Base-by-base conservation (phyloP, 1,140 invertebrate genomes). In the Eriocheir sinensis region DNA sequence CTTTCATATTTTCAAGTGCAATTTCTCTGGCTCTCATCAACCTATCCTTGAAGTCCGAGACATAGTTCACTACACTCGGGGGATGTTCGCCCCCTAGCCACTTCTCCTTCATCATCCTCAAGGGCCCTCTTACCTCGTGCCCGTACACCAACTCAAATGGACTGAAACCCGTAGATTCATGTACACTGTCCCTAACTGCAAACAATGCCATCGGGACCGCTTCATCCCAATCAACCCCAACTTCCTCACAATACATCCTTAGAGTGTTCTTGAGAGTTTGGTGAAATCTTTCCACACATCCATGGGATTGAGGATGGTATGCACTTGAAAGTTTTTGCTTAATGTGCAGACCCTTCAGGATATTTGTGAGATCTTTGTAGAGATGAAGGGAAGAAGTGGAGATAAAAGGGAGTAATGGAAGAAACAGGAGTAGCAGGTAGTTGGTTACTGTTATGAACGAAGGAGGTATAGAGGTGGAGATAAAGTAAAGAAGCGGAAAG, bases 71-170 rank as follows among this genome's bases (percentile, higher is more conserved):
- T 12, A 90, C 3, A 32, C 27, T 36, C 60, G 89, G 40, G 6
- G 41, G 32, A 53, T 53, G 41, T 21, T 90, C 44, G 6, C 53
- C 27, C 17, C 89, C 41, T 9, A 90, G n/a, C 89, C 90, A 79
- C n/a, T 92, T 92, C 6, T 90, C 89, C 38, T 92, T 92, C 32
- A 92, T 41, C 90, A 80, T 92, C 38, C 90, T 92, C 34, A 92
- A 48, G 17, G 32, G 48, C 12, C 44, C 90, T 30, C 60, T 92
- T 21, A 80, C 90, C 12, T 80, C 60, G 80, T 92, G 90, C 4
- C 60, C 90, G 41, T 60, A 80, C 6, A 90, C 89, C 9, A 48
- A 53, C n/a, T 90, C 89, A 72, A 90, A 90, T 60, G 44, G 89
- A 8, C 90, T 81, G 80, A 92, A 92, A 1, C 90, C 60, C 15